Evolutionary conservation across 2,888 invertebrate species (phyloP), one percentile per base, ranked within the genome.

Genomic region (Diplazon laetatorius): DNA sequence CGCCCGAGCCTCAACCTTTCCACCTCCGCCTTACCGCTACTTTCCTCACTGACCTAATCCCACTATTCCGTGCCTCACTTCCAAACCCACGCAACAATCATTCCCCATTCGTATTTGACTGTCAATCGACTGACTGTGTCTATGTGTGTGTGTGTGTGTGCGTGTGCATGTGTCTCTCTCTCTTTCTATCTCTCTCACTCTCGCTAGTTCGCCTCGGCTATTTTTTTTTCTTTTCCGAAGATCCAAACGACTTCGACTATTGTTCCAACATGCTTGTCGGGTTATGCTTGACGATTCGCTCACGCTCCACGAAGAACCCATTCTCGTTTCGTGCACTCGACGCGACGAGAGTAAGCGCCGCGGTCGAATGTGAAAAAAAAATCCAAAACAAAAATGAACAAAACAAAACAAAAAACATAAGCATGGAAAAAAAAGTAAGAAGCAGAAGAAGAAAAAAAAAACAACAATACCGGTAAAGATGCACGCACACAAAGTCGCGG

Each of bases 41-140:
- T 66, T 35, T 71, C 50, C 25, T 57, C 63, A 80, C 79, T 72
- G 35, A 35, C 55, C 35, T 16, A 55, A 55, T 35, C 55, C 16
- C 30, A 9, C 30, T 1, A 12, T 30, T 52, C n/a, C 30, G 18
- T n/a, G 22, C 25, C 18, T 25, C 3, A 3, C 22, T 20, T 22
- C 50, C 6, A 9, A n/a, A n/a, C 2, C 2, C 22, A 25, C 5
- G 52, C 52, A 30, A 52, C 30, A 52, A 52, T 30, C 6, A 30
- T 55, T 35, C 16, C 14, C 16, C 14, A 14, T 55, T 30, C 16
- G 14, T 30, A 25, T 10, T 55, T n/a, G 22, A 3, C 30, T 50
- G 52, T 52, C 52, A 52, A 52, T 52, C 52, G 52, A 30, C n/a
- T n/a, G n/a, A n/a, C n/a, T n/a, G n/a, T n/a, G n/a, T n/a, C n/a